Evolutionary conservation across 2,888 invertebrate genomes (phyloP).

Genomic region (Phania funesta): DNA sequence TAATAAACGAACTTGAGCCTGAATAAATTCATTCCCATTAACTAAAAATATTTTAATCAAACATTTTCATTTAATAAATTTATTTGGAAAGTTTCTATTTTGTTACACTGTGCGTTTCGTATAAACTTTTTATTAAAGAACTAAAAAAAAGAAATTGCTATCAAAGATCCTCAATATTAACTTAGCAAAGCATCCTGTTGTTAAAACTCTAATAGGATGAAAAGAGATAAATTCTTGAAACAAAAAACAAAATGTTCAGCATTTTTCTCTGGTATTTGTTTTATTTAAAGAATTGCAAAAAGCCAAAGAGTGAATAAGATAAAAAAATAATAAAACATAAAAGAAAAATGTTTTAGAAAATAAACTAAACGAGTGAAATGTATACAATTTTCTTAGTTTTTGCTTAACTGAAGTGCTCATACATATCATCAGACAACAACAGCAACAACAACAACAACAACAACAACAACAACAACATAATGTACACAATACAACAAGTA

Average conservation of each 20-base stretch:
- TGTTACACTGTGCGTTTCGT: too few relatives aligned
- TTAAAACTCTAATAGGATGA: background rate
- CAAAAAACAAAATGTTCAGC: background rate
- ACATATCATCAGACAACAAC: constrained; percentile 1
- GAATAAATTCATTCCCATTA: too few relatives aligned
- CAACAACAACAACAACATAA: constrained; percentile 9
- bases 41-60: too few relatives aligned
- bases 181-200: constrained; percentile 8
- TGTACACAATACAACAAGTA: constrained; percentile 21
- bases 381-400: constrained; percentile 17
- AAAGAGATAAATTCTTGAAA: background rate
- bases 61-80: too few relatives aligned
- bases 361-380: constrained; percentile 15
- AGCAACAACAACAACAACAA: background rate
- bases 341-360: constrained; percentile 14
- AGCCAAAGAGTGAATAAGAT: background rate
- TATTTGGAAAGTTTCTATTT: too few relatives aligned
- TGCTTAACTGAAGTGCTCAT: constrained; percentile 6
- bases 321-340: constrained; percentile 4
- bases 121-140: too few relatives aligned
- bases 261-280: constrained; percentile 18
- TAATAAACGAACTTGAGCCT: too few relatives aligned
- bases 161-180: background rate
- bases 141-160: background rate
- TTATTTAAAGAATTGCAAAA: constrained; percentile 15